These are phyloP conservation scores for Oreochromis niloticus DNA, from an alignment of 2,113 vertebrate genomes.

Conservation along the genomic window DNA sequence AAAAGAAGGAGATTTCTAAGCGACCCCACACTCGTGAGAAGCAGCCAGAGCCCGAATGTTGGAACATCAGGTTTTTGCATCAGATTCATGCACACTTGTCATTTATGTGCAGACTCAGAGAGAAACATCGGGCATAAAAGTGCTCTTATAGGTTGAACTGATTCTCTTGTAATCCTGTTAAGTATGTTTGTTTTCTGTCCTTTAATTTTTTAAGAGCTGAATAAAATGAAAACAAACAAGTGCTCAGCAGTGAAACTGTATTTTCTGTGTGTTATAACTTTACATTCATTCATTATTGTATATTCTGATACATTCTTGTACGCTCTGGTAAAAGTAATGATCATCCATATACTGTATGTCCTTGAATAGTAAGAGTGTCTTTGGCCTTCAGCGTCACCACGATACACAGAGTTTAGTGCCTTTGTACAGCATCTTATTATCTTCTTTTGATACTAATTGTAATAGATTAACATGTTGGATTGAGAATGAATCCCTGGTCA, in stretches of 20 bases:
- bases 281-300: slow-evolving; percentile 64
- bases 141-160: neutral
- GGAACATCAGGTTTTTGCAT: neutral
- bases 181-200: neutral
- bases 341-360: slow-evolving; percentile 31
- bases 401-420: slow-evolving; percentile 36
- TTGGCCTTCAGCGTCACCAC: slow-evolving; percentile 66
- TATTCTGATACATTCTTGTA: slow-evolving; percentile 57
- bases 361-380: slow-evolving; percentile 53
- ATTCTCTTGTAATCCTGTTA: neutral
- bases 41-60: neutral
- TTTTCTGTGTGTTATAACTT: slow-evolving; percentile 43
- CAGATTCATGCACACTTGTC: neutral
- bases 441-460: slow-evolving; percentile 36
- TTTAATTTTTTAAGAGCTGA: neutral
- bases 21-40: neutral
- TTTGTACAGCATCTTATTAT: slow-evolving; percentile 38
- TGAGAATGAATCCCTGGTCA: slow-evolving; percentile 47
- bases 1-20: neutral
- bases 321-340: slow-evolving; percentile 46
- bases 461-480: slow-evolving; percentile 45
- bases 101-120: neutral
- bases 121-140: neutral
- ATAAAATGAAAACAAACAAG: slow-evolving; percentile 40
- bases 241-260: slow-evolving; percentile 38